Percentiles rank a stretch among this genome's conserved stretches.
Conservation (phyloP, 2,113 vertebrate genomes). For the Siphamia tubifer region DNA sequence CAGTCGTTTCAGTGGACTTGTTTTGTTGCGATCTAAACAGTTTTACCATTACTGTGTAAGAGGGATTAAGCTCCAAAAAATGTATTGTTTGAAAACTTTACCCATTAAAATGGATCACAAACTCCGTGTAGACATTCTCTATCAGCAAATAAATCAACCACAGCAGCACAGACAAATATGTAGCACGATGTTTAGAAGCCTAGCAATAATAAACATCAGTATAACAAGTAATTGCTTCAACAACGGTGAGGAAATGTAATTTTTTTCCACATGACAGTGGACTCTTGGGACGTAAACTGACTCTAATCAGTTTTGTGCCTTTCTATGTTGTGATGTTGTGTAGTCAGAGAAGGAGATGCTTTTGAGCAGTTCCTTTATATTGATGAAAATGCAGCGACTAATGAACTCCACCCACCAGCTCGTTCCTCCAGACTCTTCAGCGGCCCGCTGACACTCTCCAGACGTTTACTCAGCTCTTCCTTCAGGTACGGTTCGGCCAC, state of each 20-base stretch:
- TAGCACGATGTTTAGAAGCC: no score
- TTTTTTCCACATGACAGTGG: no score
- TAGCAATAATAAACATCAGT: no score
- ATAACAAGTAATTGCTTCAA: no score
- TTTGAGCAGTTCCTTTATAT: no score
- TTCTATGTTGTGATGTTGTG: no score
- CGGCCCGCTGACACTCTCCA: slow-evolving; percentile 88
- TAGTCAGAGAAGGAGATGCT: no score
- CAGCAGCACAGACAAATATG: not conserved
- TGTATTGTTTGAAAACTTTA: not conserved
- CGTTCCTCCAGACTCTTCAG: slow-evolving; percentile 92
- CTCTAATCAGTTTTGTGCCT: no score
- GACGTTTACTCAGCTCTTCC: slow-evolving; percentile 91
- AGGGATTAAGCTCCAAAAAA: not conserved
- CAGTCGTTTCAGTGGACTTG: slow-evolving; percentile 2
- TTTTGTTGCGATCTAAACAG: not conserved
- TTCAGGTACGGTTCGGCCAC: slow-evolving; percentile 94
- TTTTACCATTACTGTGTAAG: not conserved
- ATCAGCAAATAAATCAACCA: not conserved
- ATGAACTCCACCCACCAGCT: slow-evolving; percentile 82
- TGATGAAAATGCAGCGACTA: no score
- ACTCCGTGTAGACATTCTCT: not conserved
- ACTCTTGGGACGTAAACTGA: no score
- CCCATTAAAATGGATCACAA: not conserved
- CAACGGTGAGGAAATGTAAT: no score